Percentiles rank a stretch among this genome's conserved stretches.
Conservation (phyloP, 2,888 invertebrate species). For the Phymatocera aterrima region DNA sequence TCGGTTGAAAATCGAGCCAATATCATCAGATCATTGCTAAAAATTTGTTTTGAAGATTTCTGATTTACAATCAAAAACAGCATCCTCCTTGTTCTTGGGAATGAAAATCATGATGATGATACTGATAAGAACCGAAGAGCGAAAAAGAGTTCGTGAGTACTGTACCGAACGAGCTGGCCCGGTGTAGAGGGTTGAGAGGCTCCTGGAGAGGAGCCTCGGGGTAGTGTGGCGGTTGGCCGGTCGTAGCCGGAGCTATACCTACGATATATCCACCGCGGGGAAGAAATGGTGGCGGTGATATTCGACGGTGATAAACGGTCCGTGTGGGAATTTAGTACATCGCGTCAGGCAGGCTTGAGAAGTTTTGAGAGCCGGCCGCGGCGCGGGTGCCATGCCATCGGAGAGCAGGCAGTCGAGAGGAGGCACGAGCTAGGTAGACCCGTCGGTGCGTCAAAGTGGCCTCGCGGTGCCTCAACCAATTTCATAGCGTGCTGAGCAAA, state of each 20-base stretch:
- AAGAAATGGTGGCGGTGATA: conserved; percentile 22
- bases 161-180: no score
- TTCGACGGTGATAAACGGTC: conserved; percentile 45
- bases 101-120: no score
- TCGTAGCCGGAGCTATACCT: background rate
- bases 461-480: conserved; percentile 58
- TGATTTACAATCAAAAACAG: no score
- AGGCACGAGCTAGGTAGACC: conserved; percentile 59
- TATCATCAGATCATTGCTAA: no score
- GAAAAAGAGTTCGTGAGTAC: no score
- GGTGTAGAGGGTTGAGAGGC: conserved; percentile 1
- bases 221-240: no score
- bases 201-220: background rate
- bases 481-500: conserved; percentile 67
- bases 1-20: no score
- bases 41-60: no score
- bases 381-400: conserved; percentile 45
- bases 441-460: conserved; percentile 68
- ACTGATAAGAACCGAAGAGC: no score
- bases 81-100: no score
- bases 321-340: conserved; percentile 41
- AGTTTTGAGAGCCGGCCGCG: conserved; percentile 63
- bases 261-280: background rate
- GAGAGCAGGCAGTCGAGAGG: no score
- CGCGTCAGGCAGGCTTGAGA: conserved; percentile 50